Conservation (phyloP, 2,888 invertebrate species). For the Phania funesta region DNA sequence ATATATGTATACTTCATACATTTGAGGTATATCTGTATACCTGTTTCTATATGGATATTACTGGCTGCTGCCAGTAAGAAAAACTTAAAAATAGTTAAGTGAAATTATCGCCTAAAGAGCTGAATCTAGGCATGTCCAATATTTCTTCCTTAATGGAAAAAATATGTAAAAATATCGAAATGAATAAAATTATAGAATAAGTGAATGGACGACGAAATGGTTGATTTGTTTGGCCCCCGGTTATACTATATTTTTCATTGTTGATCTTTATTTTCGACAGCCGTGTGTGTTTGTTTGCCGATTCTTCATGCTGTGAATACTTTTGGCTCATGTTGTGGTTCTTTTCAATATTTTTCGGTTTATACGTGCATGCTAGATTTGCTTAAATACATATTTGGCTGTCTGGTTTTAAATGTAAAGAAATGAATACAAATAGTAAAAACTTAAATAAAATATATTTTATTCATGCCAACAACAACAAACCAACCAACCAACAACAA, state of each 20-base stretch:
- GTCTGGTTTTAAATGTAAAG: slow-evolving; percentile 20
- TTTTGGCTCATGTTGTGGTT: background rate
- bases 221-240: slow-evolving; percentile 54
- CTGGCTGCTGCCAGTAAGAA: no score
- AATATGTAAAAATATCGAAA: background rate
- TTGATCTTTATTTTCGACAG: slow-evolving; percentile 34
- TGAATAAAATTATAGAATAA: background rate
- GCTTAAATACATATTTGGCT: background rate
- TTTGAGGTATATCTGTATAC: no score
- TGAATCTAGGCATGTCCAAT: background rate
- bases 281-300: background rate
- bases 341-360: background rate
- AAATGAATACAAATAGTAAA: slow-evolving; percentile 18
- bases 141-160: background rate
- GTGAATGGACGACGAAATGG: slow-evolving; percentile 16
- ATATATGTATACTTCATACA: no score
- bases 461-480: slow-evolving; percentile 64
- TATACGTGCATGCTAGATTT: slow-evolving; percentile 24
- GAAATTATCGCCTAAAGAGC: no score
- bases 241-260: slow-evolving; percentile 35
- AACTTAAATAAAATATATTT: slow-evolving; percentile 36
- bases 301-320: slow-evolving; percentile 24
- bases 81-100: no score
- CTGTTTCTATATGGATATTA: no score
- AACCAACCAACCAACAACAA: no score